Evolutionary conservation across 2,113 vertebrate genomes (phyloP).

Genomic region (Xyliphius kryptos): DNA sequence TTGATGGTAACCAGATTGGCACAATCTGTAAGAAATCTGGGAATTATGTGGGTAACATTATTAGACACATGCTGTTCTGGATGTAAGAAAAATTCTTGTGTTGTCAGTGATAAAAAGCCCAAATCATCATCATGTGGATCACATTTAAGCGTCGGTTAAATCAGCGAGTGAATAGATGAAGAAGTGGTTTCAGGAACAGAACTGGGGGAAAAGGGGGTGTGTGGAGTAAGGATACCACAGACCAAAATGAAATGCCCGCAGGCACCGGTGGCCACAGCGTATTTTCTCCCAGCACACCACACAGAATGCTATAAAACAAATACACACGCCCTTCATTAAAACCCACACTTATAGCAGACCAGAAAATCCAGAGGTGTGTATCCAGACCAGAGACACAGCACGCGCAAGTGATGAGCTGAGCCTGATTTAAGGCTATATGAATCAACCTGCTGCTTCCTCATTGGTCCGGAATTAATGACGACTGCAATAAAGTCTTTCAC

Average conservation of each 20-base stretch:
- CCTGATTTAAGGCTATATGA: constrained; percentile 7
- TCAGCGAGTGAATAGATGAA: constrained; percentile 32
- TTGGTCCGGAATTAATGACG: constrained; percentile 9
- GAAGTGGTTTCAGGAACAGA: constrained; percentile 17
- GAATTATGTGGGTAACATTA: too few relatives aligned
- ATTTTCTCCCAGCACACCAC: constrained; percentile 33
- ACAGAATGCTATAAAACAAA: constrained; percentile 37
- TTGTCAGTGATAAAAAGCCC: too few relatives aligned
- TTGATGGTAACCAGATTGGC: too few relatives aligned
- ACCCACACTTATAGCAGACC: constrained; percentile 19
- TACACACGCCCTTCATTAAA: constrained; percentile 14
- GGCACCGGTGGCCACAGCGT: constrained; percentile 26
- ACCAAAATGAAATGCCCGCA: constrained; percentile 43
- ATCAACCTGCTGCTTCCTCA: constrained; percentile 20
- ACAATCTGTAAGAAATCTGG: too few relatives aligned
- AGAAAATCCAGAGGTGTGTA: constrained; percentile 9
- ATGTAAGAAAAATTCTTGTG: too few relatives aligned
- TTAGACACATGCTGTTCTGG: too few relatives aligned
- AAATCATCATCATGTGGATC: too few relatives aligned
- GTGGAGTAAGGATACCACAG: constrained; percentile 34
- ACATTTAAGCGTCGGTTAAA: too few relatives aligned
- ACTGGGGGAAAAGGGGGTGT: constrained; percentile 19
- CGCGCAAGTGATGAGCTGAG: neutral
- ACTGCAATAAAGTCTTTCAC: neutral
- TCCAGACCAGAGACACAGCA: neutral